Base-by-base conservation (phyloP, 2,888 invertebrate genomes). In the Tiliacea aurago region DNA sequence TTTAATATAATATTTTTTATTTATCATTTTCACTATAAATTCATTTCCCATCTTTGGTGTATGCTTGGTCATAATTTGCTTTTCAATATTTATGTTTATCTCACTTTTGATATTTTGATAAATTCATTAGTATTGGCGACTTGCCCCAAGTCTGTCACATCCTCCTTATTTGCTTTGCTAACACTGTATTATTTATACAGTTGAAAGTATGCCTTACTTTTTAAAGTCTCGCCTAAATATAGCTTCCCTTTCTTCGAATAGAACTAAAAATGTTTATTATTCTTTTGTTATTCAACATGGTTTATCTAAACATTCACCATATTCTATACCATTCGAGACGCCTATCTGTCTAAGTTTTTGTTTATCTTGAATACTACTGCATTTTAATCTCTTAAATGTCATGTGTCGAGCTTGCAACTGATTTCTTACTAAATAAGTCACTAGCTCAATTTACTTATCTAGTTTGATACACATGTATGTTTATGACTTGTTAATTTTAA, bases 111-210 rank as follows among this genome's bases (percentile, higher is more conserved):
- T 90, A 71, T 76, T 56, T 86, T 84, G 73, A 81, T 76, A 74
- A 87, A 87, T 84, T 78, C 70, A 87, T 93, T 92, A 84, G 73
- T 89, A 84, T 93, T 93, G 93, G 92, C 92, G 69, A 69, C 68
- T 74, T 89, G 90, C 92, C 91, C 83, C 76, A 66, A 71, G 71
- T 83, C 81, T 85, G 84, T 86, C 79, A 70, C 58, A 74, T 62
- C 74, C 64, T 70, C 75, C 77, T 75, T 84, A 87, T 87, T 85
- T 89, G 87, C 81, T 86, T 83, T 83, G 84, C 80, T 82, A 80
- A 79, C 11, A 67, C 45, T 64, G 71, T 81, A 83, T 83, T 89
- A 83, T 89, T 90, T 86, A 81, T 83, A 72, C 89, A 90, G 88
- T 87, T 90, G 87, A 85, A 73, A 79, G 66, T 62, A 72, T 62